A percentile compares a stretch with the other conserved stretches of the same genome.
These are phyloP conservation scores for Meiosimyza decipiens DNA, from an alignment of 2,888 invertebrate genomes.

Conservation along the genomic window DNA sequence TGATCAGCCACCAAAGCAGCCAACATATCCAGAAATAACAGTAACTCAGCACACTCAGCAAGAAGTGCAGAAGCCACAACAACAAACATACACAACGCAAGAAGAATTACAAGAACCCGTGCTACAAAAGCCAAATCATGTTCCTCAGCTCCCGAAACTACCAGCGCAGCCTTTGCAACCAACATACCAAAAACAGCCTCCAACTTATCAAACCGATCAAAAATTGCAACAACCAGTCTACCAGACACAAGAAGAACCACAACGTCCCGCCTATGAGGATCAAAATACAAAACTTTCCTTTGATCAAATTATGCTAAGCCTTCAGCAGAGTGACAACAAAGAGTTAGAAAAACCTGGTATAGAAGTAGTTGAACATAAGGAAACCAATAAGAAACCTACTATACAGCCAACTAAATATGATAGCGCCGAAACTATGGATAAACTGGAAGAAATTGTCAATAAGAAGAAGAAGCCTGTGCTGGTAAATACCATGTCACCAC, in stretches of 20 bases:
- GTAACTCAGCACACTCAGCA: background rate
- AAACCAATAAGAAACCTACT: background rate
- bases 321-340: slow-evolving; percentile 52
- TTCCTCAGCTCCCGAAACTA: slow-evolving; percentile 1
- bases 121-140: slow-evolving; percentile 15
- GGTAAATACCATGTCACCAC: background rate
- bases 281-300: slow-evolving; percentile 58
- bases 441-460: slow-evolving; percentile 43
- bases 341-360: background rate
- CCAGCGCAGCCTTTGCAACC: background rate
- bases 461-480: background rate
- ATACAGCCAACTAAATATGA: slow-evolving; percentile 48
- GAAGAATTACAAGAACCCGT: background rate
- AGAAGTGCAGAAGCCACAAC: background rate
- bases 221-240: background rate
- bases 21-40: background rate
- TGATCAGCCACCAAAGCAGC: background rate
- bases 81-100: background rate
- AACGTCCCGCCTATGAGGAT: slow-evolving; percentile 50
- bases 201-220: too few relatives aligned
- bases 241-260: slow-evolving; percentile 25
- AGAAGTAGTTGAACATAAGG: background rate
- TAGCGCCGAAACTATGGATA: slow-evolving; percentile 44
- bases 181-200: background rate
- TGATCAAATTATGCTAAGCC: slow-evolving; percentile 62